Conservation (phyloP, 2,113 vertebrate genomes). For the Picathartes gymnocephalus region DNA sequence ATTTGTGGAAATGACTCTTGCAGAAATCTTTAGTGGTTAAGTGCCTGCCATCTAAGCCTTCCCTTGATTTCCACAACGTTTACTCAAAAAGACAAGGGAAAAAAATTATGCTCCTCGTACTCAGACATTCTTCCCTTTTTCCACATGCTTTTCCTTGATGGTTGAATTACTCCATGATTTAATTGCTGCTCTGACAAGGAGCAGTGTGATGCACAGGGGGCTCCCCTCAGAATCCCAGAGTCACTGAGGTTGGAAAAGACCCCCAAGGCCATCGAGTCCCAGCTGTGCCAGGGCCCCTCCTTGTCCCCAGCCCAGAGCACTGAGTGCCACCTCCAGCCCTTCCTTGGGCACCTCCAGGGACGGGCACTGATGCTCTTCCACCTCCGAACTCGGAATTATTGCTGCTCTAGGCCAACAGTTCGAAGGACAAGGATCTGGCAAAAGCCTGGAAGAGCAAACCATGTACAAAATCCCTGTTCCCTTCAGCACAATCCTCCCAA, state of each 20-base stretch:
- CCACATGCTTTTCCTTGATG: neutral
- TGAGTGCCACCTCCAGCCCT: neutral
- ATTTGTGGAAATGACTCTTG: slow-evolving; percentile 18
- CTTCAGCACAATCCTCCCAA: too few species aligned
- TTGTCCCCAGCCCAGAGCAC: neutral
- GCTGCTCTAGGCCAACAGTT: neutral
- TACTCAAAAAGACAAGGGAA: neutral
- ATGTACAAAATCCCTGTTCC: too few species aligned
- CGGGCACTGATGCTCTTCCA: neutral
- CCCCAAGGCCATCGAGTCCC: fast-evolving
- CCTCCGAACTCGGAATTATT: neutral
- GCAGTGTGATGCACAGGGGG: fast-evolving
- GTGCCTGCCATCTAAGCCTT: neutral
- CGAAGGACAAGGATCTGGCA: too few species aligned
- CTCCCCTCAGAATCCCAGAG: neutral
- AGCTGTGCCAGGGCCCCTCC: fast-evolving
- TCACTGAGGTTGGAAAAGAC: neutral
- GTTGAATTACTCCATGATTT: neutral
- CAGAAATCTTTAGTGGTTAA: slow-evolving; percentile 1
- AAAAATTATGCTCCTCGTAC: neutral
- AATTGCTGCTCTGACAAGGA: neutral
- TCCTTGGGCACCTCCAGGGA: neutral
- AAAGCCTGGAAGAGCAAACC: too few species aligned
- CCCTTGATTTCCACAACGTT: neutral
- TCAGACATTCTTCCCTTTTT: neutral